Percentiles rank a stretch among this genome's conserved stretches.
Evolutionary conservation across 1,140 invertebrate genomes (phyloP).

Genomic region (Scaptomyza hsui): DNA sequence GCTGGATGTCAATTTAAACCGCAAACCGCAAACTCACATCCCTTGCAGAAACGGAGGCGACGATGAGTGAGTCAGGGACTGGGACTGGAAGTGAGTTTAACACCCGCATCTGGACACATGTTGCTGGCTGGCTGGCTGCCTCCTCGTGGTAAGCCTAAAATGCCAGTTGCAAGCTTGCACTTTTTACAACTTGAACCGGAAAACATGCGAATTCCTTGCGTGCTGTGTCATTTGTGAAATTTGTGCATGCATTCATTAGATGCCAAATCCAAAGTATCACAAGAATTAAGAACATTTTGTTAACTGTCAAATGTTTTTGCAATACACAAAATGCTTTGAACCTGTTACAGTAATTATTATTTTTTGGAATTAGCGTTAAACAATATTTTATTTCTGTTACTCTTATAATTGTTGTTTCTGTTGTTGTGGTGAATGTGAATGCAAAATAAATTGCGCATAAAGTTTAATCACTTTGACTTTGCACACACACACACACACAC

Average conservation of each 20-base stretch:
- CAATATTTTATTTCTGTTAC: constrained; percentile 49
- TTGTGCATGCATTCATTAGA: not conserved
- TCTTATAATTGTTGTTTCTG: constrained; percentile 31
- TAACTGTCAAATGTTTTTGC: constrained; percentile 21
- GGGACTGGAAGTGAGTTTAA: constrained; percentile 7
- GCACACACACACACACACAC: constrained; percentile 47
- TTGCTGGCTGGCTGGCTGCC: constrained; percentile 25
- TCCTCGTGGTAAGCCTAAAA: not conserved
- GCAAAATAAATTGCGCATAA: constrained; percentile 83
- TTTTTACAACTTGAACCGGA: constrained; percentile 26
- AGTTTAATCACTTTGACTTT: constrained; percentile 83
- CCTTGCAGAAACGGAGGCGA: constrained; percentile 14
- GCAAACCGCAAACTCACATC: constrained; percentile 28
- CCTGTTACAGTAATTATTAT: constrained; percentile 53
- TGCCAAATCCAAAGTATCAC: not conserved
- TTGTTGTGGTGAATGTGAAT: constrained; percentile 57
- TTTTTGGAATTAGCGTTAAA: constrained; percentile 63
- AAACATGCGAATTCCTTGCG: constrained; percentile 29
- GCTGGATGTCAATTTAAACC: constrained; percentile 71
- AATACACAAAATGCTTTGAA: too few species aligned
- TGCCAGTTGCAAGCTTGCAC: constrained; percentile 10
- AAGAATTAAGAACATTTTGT: not conserved
- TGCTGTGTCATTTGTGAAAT: constrained; percentile 22
- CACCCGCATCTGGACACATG: constrained; percentile 47
- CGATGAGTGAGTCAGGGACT: constrained; percentile 50